phyloP scores from a whole-genome alignment of 2,888 invertebrate species.

The Eupelmus urozonus region DNA sequence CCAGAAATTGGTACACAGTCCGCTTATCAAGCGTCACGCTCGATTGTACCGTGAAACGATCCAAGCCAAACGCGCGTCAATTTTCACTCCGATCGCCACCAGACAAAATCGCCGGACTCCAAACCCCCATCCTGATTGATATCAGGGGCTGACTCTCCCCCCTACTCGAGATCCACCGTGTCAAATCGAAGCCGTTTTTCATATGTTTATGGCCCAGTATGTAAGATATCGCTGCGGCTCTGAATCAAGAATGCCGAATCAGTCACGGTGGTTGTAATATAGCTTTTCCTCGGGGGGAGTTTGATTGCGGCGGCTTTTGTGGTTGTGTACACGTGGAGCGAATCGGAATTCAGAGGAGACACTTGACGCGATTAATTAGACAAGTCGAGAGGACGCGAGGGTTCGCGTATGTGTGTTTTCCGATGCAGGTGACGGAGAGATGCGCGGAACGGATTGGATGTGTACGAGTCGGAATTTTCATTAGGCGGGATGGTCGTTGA shows the following conservation, averaged over 20 bases:
- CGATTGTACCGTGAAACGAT: constrained; percentile 54
- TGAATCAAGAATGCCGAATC: background rate
- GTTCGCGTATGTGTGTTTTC: background rate
- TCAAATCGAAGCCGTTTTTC: constrained; percentile 23
- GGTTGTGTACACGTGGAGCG: background rate
- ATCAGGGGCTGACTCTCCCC: constrained; percentile 2
- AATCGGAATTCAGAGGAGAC: constrained; percentile 15
- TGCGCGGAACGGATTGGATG: constrained; percentile 11
- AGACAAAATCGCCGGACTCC: background rate
- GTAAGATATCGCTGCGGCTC: background rate
- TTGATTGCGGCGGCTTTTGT: constrained; percentile 12
- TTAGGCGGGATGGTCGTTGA: background rate
- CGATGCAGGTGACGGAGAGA: constrained; percentile 23
- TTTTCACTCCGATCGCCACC: constrained; percentile 48
- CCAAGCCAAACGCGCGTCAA: constrained; percentile 17
- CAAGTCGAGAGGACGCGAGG: too few species aligned
- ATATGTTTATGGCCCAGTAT: constrained; percentile 20
- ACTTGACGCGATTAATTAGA: constrained; percentile 45
- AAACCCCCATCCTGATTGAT: constrained; percentile 26
- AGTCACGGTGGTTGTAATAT: constrained; percentile 1
- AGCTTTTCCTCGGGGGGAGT: background rate
- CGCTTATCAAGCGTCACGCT: constrained; percentile 53
- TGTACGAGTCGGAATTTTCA: too few species aligned
- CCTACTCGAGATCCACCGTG: too few species aligned
- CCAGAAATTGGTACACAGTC: background rate